Base-by-base conservation (phyloP, 2,888 invertebrate species). In the Dioctria linearis region DNA sequence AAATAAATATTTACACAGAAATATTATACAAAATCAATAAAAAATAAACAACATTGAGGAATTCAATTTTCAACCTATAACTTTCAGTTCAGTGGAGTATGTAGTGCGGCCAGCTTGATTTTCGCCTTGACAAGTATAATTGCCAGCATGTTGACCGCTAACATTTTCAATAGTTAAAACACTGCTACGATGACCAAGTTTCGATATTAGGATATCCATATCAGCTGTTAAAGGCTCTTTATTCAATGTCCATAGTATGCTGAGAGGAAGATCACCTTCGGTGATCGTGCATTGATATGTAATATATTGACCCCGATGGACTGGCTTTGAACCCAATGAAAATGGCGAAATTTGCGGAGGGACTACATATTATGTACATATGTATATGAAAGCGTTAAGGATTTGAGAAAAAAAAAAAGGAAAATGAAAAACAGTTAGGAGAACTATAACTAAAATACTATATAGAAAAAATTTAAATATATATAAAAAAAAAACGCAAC, bases 61-160 rank as follows among this genome's bases (percentile, higher is more conserved):
- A 54, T 66, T 65, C 67, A 51, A 73, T 80, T 83, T 25, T 25
- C 25, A 83, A 94, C 95, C 94, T 90, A 94, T 94, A 84, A 95
- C 94, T 87, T 91, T 91, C 83, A 95, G 90, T 85, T 91, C 91
- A 83, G 94, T 92, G 82, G 93, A 92, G 88, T 93, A 93, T 83
- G 91, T 92, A 85, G 92, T 91, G 82, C 89, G 90, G 86, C 95
- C 95, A 80, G 94, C 95, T 85, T 90, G 90, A 88, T 95, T 95
- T 87, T 92, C 91, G 82, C 93, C 94, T 83, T 91, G 90, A 87
- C 95, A 95, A 83, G 93, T 93, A 87, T 95, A 95, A 87, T 93
- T 94, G 84, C 95, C 95, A 73, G 93, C 92, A 85, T 94, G 93
- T 82, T 90, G 90, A 66, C 92, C 93, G 80, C 92, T 91, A 82